Conservation (phyloP, 2,888 invertebrate species). For the Hylaea fasciaria region DNA sequence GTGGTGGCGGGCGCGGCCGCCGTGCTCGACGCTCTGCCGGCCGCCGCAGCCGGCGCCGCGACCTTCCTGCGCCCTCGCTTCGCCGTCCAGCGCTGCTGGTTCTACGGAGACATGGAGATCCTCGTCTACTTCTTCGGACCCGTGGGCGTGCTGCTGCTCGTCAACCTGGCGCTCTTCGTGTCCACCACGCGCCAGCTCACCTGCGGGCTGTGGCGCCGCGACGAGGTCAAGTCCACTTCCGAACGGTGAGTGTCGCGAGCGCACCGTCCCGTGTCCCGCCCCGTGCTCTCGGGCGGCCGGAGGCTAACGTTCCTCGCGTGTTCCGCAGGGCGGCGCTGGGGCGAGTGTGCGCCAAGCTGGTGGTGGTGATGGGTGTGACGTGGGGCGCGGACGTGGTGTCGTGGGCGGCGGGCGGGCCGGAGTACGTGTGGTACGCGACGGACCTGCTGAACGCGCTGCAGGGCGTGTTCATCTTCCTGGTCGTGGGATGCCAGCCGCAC, state of each 20-base stretch:
- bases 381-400: constrained; percentile 92
- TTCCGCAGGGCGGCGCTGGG: constrained; percentile 89
- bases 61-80: constrained; percentile 90
- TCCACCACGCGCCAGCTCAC: constrained; percentile 93
- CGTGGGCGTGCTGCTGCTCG: constrained; percentile 90
- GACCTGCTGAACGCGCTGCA: constrained; percentile 94
- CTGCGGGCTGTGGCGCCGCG: constrained; percentile 94
- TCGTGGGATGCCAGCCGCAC: constrained; percentile 95
- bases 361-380: constrained; percentile 86
- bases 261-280: background rate
- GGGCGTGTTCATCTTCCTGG: constrained; percentile 94
- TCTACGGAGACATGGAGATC: constrained; percentile 92
- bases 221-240: constrained; percentile 92
- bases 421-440: constrained; percentile 92
- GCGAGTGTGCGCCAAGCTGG: constrained; percentile 93
- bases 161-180: constrained; percentile 91
- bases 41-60: constrained; percentile 79
- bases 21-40: constrained; percentile 88
- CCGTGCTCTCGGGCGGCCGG: background rate
- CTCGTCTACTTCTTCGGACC: constrained; percentile 94
- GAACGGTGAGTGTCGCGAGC: constrained; percentile 61
- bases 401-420: constrained; percentile 92
- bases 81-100: constrained; percentile 92
- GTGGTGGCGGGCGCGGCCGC: constrained; percentile 90
- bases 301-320: background rate